Evolutionary conservation across 2,113 vertebrate genomes (phyloP).

Genomic region (Saguinus imperator): DNA sequence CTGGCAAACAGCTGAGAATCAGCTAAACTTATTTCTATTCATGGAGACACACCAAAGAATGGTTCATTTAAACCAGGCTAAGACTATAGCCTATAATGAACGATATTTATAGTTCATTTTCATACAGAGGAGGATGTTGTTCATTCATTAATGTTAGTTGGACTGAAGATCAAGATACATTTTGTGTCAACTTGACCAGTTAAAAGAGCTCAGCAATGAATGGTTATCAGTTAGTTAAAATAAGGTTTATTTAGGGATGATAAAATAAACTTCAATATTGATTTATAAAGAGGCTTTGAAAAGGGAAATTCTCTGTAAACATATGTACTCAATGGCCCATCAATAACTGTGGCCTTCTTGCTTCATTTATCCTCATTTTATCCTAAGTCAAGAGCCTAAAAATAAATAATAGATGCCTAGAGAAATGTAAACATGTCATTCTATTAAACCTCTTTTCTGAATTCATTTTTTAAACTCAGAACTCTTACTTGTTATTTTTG

Average conservation of each 20-base stretch:
- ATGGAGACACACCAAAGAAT: constrained; percentile 25
- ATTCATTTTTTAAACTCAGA: constrained; percentile 49
- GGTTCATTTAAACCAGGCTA: constrained; percentile 13
- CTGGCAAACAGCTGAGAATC: constrained; percentile 36
- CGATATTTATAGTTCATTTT: constrained; percentile 44
- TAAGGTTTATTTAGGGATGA: constrained; percentile 59
- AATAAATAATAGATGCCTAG: constrained; percentile 50
- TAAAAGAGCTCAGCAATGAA: constrained; percentile 29
- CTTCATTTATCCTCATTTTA: constrained; percentile 61
- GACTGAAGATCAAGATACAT: constrained; percentile 40
- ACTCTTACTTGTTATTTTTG: constrained; percentile 4
- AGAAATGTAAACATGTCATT: constrained; percentile 47
- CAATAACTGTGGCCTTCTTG: constrained; percentile 54
- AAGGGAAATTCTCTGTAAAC: constrained; percentile 64
- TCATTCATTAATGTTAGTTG: background rate
- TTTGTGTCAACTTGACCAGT: constrained; percentile 41
- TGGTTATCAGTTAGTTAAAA: constrained; percentile 48
- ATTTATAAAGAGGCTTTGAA: constrained; percentile 46
- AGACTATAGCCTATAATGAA: background rate
- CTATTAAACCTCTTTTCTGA: constrained; percentile 27
- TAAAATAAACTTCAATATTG: constrained; percentile 59
- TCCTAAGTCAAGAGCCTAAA: constrained; percentile 39
- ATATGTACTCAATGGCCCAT: constrained; percentile 45
- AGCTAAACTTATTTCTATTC: constrained; percentile 37
- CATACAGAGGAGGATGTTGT: background rate